phyloP scores from a whole-genome alignment of 2,888 invertebrate genomes.

The Sarcophaga caerulescens region DNA sequence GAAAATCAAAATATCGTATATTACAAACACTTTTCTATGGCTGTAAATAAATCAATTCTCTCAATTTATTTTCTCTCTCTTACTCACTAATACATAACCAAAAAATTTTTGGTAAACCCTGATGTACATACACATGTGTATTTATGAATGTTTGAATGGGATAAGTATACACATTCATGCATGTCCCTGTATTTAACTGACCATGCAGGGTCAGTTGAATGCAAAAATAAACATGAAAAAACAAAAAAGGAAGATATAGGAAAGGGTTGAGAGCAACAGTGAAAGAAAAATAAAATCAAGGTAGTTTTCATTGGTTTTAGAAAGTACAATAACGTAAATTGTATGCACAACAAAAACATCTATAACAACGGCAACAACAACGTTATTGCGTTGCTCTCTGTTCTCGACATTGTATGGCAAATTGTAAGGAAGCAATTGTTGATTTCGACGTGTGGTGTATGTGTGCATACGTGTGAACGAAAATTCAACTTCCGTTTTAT shows the following conservation, averaged over 20 bases:
- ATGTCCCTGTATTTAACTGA: slow-evolving; percentile 19
- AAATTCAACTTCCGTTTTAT: slow-evolving; percentile 52
- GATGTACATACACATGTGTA: neutral
- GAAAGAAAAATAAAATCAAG: slow-evolving; percentile 47
- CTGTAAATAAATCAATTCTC: too few relatives aligned
- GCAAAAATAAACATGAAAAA: neutral
- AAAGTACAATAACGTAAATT: slow-evolving; percentile 32
- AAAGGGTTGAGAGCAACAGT: neutral
- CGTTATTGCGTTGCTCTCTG: neutral
- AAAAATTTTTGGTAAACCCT: too few relatives aligned
- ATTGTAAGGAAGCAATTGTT: slow-evolving; percentile 60
- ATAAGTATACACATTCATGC: neutral
- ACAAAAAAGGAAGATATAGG: neutral
- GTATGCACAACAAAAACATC: slow-evolving; percentile 43
- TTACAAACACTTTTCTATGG: too few relatives aligned
- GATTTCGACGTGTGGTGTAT: slow-evolving; percentile 18
- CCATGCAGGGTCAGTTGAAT: slow-evolving; percentile 31
- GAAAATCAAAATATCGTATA: too few relatives aligned
- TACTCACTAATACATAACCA: too few relatives aligned
- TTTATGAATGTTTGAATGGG: neutral
- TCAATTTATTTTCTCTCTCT: too few relatives aligned
- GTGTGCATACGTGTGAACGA: slow-evolving; percentile 10
- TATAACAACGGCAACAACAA: neutral
- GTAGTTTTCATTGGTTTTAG: slow-evolving; percentile 37
- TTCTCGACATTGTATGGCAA: slow-evolving; percentile 43